Base-by-base conservation (phyloP, 1,140 invertebrate genomes). In the Pteromalus puparum region DNA sequence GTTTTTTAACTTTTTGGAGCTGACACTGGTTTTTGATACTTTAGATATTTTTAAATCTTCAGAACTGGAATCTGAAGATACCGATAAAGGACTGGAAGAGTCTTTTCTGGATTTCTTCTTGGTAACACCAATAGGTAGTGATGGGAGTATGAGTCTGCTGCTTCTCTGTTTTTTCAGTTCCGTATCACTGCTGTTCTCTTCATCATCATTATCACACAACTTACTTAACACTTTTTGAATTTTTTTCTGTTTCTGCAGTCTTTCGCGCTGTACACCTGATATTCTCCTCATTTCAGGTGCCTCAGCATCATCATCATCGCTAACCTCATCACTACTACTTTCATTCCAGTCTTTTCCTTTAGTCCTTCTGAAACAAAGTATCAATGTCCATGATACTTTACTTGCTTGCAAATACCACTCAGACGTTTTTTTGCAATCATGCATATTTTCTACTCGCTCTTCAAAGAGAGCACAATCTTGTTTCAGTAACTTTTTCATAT, bases 351-450 rank as follows among this genome's bases (percentile, higher is more conserved):
- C 68, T 86, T 76, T 87, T 53, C 53, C 73, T 78, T 84, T 87
- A 87, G 42, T 82, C 85, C 81, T 88, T 89, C 89, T 90, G 88
- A 90, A 90, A 90, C 89, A 90, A 88, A 85, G 86, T 88, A 81
- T 87, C 86, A 87, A 87, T 84, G 61, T 82, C 85, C 82, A 87
- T 38, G 82, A 87, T 88, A 86, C 77, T 85, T 88, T 87, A 84
- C 73, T 89, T 70, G 65, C 48, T 75, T 82, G 70, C 65, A 80
- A 78, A 53, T 85, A 87, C 61, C 84, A 85, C 82, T 86, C 30
- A 70, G 18, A 75, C 28, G 46, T 87, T 80, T 85, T 85, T 80
- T 46, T 83, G 70, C 74, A 84, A 67, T 83, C 84, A 87, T 87
- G 86, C 84, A 87, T 85, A 86, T 87, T 77, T 67, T 75, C 67